Base-by-base conservation (phyloP, 2,113 vertebrate genomes). In the Toxostoma redivivum region DNA sequence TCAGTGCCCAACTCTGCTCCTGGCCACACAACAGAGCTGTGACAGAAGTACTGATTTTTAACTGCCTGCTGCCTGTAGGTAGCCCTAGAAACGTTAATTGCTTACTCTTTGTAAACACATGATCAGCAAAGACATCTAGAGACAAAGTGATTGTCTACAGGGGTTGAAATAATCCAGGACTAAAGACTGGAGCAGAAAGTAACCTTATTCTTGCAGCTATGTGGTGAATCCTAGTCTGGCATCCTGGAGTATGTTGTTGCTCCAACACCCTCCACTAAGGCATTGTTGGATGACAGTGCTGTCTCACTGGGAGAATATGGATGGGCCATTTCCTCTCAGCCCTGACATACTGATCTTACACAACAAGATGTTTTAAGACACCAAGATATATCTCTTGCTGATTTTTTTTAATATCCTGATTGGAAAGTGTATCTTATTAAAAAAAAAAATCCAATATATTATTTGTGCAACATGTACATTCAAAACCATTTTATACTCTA, bases 261-360 rank as follows among this genome's bases (percentile, higher is more conserved):
- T 92, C 40, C 53, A 47, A 15, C 33, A 24, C 33, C 35, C 18
- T 81, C 21, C 44, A 9, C 47, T 44, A 48, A 70, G 66, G 30
- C 27, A 3, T 2, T 25, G 30, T 7, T 61, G 64, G 42, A 33
- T 1, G 5, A 10, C 11, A 18, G 15, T 18, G 15, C 23, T 76
- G 38, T 62, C 56, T 82, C 60, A 22, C 12, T n/a, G 65, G 19
- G 16, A 18, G 9, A 11, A 5, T 35, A 5, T 13, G 30, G 42
- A 33, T 4, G 4, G 40, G 11, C 45, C 10, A 4, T 71, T 91
- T 81, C 56, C 37, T 87, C n/a, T 56, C 45, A 64, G 24, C 19
- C 12, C 15, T 0, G 0, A 35, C 25, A 15, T 22, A 17, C 15
- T 47, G 23, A 51, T 74, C 23, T 70, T 62, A 44, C 6, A 44